Conservation (phyloP, 2,888 invertebrate species). For the Parelbella ahira region DNA sequence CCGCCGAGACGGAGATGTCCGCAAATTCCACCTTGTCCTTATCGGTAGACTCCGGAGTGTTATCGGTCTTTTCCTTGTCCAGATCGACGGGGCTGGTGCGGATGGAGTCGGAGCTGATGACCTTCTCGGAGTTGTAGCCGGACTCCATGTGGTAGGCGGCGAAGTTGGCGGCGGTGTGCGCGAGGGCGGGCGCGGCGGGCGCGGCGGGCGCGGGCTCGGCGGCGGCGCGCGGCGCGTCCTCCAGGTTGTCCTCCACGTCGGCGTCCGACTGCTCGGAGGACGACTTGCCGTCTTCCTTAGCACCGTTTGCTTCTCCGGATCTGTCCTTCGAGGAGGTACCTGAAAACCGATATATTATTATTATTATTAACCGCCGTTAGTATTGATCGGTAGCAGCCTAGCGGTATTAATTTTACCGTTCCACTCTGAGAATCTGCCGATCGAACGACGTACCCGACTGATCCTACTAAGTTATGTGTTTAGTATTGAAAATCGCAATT, state of each 20-base stretch:
- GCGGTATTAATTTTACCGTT: too few relatives aligned
- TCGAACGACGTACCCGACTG: too few relatives aligned
- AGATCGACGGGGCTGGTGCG: conserved; percentile 69
- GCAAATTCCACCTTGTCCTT: conserved; percentile 78
- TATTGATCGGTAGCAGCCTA: too few relatives aligned
- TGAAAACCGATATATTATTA: too few relatives aligned
- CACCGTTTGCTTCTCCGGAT: conserved; percentile 49
- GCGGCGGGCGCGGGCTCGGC: conserved; percentile 48
- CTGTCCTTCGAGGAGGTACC: conserved; percentile 64
- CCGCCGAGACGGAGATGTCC: conserved; percentile 52
- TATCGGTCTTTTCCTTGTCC: conserved; percentile 79
- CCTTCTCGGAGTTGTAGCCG: conserved; percentile 82
- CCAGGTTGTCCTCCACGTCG: conserved; percentile 89
- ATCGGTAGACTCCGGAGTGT: conserved; percentile 78
- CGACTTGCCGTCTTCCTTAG: conserved; percentile 69
- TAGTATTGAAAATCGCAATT: too few relatives aligned
- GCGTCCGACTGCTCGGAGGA: conserved; percentile 88
- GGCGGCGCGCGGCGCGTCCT: conserved; percentile 70
- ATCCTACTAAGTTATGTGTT: too few relatives aligned
- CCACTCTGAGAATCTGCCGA: too few relatives aligned
- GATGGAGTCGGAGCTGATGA: conserved; percentile 69
- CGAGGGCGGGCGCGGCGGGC: conserved; percentile 53
- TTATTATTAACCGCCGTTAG: too few relatives aligned
- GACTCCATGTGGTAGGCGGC: conserved; percentile 82
- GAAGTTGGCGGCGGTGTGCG: conserved; percentile 69